Conservation (phyloP, 2,113 vertebrate species). For the Hystrix cristata region DNA sequence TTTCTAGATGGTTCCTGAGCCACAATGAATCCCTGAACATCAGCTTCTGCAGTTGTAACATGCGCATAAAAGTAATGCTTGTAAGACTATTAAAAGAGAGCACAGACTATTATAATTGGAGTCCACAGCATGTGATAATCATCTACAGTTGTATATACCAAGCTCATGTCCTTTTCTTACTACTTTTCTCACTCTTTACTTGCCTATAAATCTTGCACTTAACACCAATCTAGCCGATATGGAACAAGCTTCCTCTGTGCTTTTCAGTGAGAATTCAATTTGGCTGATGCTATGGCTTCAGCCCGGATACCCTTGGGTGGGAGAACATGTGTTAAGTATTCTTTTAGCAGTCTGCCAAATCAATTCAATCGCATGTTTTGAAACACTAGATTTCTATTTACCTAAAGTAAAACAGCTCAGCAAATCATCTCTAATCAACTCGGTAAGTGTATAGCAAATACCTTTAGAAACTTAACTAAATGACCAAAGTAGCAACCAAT, state of each 20-base stretch:
- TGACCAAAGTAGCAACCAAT: constrained; percentile 60
- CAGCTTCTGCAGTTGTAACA: not conserved
- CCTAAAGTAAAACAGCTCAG: constrained; percentile 74
- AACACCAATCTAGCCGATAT: constrained; percentile 16
- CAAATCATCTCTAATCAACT: constrained; percentile 73
- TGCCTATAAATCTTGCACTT: not conserved
- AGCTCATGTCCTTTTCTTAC: not conserved
- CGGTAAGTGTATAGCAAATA: constrained; percentile 52
- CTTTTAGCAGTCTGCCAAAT: constrained; percentile 68
- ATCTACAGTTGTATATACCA: not conserved
- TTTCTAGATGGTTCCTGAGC: not conserved
- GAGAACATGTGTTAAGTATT: constrained; percentile 73
- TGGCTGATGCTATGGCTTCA: constrained; percentile 50
- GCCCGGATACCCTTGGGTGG: constrained; percentile 45
- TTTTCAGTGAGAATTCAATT: constrained; percentile 64
- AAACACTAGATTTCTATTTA: constrained; percentile 78
- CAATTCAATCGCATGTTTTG: constrained; percentile 68
- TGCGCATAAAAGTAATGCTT: not conserved
- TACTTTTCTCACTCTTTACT: not conserved
- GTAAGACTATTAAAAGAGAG: not conserved
- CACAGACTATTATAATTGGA: not conserved
- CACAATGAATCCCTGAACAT: not conserved
- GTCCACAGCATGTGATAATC: not conserved
- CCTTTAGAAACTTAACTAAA: constrained; percentile 66
- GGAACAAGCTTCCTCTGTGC: not conserved